Percentiles rank a stretch among this genome's conserved stretches.
Evolutionary conservation across 2,888 invertebrate genomes (phyloP).

Genomic region (Tinea trinotella): DNA sequence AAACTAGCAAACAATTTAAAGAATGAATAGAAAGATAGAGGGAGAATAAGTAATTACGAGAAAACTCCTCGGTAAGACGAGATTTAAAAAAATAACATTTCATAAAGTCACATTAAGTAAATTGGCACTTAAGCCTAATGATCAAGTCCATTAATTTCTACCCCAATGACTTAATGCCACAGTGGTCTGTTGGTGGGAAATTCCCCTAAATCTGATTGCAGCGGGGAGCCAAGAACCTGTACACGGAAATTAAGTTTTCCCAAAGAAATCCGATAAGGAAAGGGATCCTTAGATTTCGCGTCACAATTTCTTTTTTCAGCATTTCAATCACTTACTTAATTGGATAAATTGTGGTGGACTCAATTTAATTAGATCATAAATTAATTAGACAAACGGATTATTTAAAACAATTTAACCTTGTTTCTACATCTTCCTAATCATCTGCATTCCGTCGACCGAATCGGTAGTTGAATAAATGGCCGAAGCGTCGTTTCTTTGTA

Average conservation of each 20-base stretch:
- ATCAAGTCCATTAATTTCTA: slow-evolving; percentile 37
- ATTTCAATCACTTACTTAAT: not conserved
- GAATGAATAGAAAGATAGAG: not conserved
- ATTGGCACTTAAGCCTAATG: slow-evolving; percentile 36
- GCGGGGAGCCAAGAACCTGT: slow-evolving; percentile 18
- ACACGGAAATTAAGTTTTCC: slow-evolving; percentile 16
- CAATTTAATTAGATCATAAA: not conserved
- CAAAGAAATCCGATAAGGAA: slow-evolving; percentile 1
- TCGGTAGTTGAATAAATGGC: too few relatives aligned
- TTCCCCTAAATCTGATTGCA: slow-evolving; percentile 4
- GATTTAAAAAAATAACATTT: slow-evolving; percentile 23
- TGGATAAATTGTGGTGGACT: not conserved
- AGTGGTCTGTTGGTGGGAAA: slow-evolving; percentile 1
- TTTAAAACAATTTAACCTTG: too few relatives aligned
- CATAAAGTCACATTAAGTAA: slow-evolving; percentile 31
- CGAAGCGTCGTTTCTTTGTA: too few relatives aligned
- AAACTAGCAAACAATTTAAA: not conserved
- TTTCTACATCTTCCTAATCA: too few relatives aligned
- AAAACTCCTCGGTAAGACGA: not conserved
- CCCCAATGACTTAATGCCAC: slow-evolving; percentile 21
- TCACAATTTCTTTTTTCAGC: not conserved
- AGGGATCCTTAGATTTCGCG: not conserved
- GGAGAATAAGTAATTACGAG: slow-evolving; percentile 2
- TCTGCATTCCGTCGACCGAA: too few relatives aligned
- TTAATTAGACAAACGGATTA: too few relatives aligned